Evolutionary conservation across 2,888 invertebrate species (phyloP).

Genomic region (Drosophila villosipedis): DNA sequence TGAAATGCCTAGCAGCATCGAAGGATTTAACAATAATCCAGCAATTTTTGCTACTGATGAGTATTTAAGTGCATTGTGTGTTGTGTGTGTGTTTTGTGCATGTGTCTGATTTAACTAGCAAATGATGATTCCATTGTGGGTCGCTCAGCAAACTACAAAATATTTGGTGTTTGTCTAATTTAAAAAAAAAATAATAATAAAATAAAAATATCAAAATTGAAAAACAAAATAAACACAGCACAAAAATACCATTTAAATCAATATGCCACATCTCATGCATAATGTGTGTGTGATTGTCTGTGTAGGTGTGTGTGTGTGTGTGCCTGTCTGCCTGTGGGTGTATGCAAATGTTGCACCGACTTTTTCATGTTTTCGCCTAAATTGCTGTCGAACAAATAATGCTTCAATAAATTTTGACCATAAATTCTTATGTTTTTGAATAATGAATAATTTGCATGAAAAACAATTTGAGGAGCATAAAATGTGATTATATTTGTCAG

Average conservation of each 20-base stretch:
- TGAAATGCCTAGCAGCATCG: constrained; percentile 46
- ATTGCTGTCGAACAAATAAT: constrained; percentile 15
- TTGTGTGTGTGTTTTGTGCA: neutral
- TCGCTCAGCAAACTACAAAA: constrained; percentile 10
- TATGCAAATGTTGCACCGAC: constrained; percentile 16
- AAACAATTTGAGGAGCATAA: neutral
- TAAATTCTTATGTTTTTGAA: neutral
- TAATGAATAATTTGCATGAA: constrained; percentile 6
- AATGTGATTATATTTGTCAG: neutral
- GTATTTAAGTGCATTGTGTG: constrained; percentile 16
- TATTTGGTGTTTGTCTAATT: neutral
- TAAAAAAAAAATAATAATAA: neutral
- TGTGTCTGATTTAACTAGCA: constrained; percentile 18
- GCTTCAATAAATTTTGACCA: constrained; percentile 12
- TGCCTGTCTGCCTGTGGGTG: neutral
- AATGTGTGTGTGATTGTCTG: neutral
- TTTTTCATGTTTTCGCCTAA: constrained; percentile 8
- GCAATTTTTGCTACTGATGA: constrained; percentile 21
- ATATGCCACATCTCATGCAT: constrained; percentile 6
- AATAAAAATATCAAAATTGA: neutral
- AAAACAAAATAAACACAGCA: constrained; percentile 1
- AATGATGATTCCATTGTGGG: constrained; percentile 13
- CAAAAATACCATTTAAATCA: neutral
- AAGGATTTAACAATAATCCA: constrained; percentile 16
- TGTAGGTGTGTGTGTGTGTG: neutral